Percentiles rank a stretch among this genome's conserved stretches.
Conservation (phyloP, 2,113 vertebrate genomes). For the Cyphomyrus plagiostoma region DNA sequence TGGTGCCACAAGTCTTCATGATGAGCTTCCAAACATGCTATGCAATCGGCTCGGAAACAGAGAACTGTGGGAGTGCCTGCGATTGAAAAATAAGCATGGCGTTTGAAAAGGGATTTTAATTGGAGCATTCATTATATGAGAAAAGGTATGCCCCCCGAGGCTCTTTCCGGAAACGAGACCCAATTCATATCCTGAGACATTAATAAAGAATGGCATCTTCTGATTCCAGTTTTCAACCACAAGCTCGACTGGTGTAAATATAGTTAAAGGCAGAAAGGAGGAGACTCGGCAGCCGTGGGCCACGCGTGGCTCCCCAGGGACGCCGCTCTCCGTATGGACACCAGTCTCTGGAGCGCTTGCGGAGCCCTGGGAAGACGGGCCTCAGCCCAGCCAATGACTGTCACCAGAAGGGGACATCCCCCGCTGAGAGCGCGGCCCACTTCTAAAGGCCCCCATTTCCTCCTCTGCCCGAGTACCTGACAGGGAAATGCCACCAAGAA, state of each 20-base stretch:
- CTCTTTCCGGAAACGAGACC: constrained; percentile 4
- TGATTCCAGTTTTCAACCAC: constrained; percentile 12
- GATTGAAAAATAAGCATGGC: neutral
- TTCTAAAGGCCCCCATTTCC: neutral
- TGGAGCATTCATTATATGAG: constrained; percentile 12
- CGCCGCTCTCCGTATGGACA: neutral
- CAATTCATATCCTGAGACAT: constrained; percentile 6
- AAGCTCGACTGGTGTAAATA: neutral
- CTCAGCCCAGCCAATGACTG: neutral
- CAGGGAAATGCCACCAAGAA: neutral
- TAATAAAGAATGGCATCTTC: constrained; percentile 13
- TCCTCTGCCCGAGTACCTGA: neutral
- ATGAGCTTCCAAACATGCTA: neutral
- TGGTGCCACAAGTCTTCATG: neutral
- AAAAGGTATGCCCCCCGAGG: neutral
- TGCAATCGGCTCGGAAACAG: neutral
- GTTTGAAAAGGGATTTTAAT: constrained; percentile 15
- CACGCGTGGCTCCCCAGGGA: neutral
- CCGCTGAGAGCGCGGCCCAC: neutral
- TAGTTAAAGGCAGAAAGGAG: neutral
- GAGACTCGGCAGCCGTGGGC: neutral
- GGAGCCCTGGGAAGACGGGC: neutral
- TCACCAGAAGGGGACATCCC: neutral
- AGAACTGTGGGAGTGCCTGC: neutral
- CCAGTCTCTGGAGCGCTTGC: neutral